phyloP scores from a whole-genome alignment of 2,113 vertebrate species.

The Hipposideros armiger region DNA sequence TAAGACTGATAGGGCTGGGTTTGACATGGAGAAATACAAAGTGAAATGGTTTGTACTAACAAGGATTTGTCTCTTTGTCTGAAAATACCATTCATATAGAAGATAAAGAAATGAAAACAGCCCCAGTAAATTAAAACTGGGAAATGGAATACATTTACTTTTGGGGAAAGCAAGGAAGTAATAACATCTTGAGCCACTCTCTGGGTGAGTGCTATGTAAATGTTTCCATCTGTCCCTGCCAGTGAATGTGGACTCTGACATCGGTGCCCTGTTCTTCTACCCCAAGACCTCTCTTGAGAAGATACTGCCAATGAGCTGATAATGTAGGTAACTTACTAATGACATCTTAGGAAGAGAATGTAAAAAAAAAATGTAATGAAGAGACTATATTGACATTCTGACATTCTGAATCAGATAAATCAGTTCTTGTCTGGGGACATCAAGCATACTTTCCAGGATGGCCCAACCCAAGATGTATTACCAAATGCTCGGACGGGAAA shows the following conservation, averaged over 20 bases:
- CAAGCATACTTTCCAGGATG: conserved; percentile 61
- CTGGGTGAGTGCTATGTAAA: background rate
- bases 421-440: background rate
- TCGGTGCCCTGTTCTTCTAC: background rate
- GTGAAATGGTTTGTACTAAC: background rate
- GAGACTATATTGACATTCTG: background rate
- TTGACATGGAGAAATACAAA: background rate
- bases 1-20: background rate
- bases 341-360: background rate
- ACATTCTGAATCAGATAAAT: conserved; percentile 25
- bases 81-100: background rate
- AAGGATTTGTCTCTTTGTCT: conserved; percentile 29
- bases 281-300: background rate
- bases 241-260: background rate
- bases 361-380: background rate
- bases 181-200: background rate
- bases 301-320: background rate
- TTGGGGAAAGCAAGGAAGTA: background rate
- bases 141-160: background rate
- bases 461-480: conserved; percentile 19
- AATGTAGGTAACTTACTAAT: background rate
- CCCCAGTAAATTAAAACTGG: background rate
- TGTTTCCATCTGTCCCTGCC: background rate
- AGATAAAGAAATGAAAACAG: background rate
- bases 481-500: conserved; percentile 55